Evolutionary conservation across 2,113 vertebrate species (phyloP).

Genomic region (Pardalotus punctatus): DNA sequence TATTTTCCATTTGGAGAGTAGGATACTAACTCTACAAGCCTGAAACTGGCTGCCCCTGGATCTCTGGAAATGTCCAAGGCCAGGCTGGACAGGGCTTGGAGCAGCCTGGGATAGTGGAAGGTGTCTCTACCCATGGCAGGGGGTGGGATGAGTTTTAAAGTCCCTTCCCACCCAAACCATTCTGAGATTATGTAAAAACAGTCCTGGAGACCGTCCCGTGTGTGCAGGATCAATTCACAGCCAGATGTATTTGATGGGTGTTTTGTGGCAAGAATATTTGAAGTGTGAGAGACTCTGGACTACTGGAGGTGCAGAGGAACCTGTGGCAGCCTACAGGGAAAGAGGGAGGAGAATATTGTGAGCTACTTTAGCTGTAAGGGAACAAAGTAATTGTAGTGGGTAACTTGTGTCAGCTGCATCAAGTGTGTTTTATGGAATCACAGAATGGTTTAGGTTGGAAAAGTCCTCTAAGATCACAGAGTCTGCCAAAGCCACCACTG

Average conservation of each 20-base stretch:
- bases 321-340: neutral
- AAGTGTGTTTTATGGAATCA: neutral
- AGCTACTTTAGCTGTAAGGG: accelerated
- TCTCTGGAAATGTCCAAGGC: neutral
- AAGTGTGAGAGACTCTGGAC: neutral
- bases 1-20: neutral
- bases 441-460: neutral
- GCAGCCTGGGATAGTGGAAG: neutral
- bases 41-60: neutral
- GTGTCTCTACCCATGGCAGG: neutral
- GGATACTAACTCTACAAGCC: neutral
- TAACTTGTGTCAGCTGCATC: neutral
- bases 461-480: accelerated
- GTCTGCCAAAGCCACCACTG: neutral
- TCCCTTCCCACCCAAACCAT: neutral
- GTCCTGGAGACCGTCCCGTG: neutral
- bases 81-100: neutral
- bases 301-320: neutral
- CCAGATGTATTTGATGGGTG: too few relatives aligned
- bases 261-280: neutral
- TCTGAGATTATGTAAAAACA: neutral
- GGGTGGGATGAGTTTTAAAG: neutral
- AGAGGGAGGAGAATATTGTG: too few relatives aligned
- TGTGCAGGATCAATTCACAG: accelerated
- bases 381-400: neutral